A percentile compares a stretch with the other conserved stretches of the same genome.
phyloP scores from a whole-genome alignment of 2,797 vertebrate species.

The Siniperca undulata region DNA sequence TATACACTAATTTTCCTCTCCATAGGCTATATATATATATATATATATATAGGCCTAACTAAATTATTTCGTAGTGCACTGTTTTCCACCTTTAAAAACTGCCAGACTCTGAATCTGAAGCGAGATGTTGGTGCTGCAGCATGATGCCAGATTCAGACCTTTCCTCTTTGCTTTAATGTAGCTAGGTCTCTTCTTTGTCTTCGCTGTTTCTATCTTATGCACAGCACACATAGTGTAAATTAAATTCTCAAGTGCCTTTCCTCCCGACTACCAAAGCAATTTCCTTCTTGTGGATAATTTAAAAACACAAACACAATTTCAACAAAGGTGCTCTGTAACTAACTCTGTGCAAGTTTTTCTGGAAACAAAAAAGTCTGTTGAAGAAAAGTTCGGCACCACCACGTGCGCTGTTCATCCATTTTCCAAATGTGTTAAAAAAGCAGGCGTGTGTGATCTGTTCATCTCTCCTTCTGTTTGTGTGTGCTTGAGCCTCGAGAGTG shows the following conservation, averaged over 20 bases:
- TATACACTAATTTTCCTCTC: slow-evolving; percentile 65
- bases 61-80: slow-evolving; percentile 78
- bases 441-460: slow-evolving; percentile 52
- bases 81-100: slow-evolving; percentile 57
- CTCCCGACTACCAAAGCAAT: slow-evolving; percentile 62
- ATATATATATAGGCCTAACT: slow-evolving; percentile 12
- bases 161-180: slow-evolving; percentile 35
- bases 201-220: slow-evolving; percentile 37
- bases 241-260: slow-evolving; percentile 55
- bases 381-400: slow-evolving; percentile 43
- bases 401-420: slow-evolving; percentile 45
- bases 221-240: slow-evolving; percentile 36
- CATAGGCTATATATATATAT: neutral
- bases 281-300: slow-evolving; percentile 48
- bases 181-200: slow-evolving; percentile 45
- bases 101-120: slow-evolving; percentile 42
- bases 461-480: slow-evolving; percentile 53
- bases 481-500: slow-evolving; percentile 63
- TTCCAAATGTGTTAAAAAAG: slow-evolving; percentile 51
- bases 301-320: slow-evolving; percentile 72
- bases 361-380: neutral
- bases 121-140: slow-evolving; percentile 15
- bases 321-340: slow-evolving; percentile 81
- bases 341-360: slow-evolving; percentile 58
- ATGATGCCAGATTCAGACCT: slow-evolving; percentile 45